These are phyloP conservation scores for Eustalomyia histrio DNA, from an alignment of 2,888 invertebrate species.

Conservation along the genomic window DNA sequence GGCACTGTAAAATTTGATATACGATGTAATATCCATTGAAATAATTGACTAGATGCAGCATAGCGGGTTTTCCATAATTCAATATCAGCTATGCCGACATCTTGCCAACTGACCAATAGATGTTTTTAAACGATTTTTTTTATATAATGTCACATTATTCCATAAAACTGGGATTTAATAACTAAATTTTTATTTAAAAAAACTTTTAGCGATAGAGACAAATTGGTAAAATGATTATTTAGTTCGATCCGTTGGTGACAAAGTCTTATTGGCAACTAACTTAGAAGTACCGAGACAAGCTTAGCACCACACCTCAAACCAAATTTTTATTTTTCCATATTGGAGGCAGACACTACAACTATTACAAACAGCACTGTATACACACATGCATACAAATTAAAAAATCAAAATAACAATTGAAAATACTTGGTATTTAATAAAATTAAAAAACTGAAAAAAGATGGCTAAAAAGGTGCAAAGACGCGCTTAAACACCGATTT, in stretches of 20 bases:
- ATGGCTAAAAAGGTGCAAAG: constrained; percentile 55
- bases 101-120: constrained; percentile 80
- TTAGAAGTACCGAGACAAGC: constrained; percentile 72
- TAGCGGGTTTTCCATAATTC: constrained; percentile 74
- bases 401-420: constrained; percentile 58
- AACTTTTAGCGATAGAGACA: not conserved
- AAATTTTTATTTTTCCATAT: constrained; percentile 65
- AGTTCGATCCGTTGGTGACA: constrained; percentile 73
- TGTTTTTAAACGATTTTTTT: constrained; percentile 12
- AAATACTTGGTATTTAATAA: constrained; percentile 58
- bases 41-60: constrained; percentile 80
- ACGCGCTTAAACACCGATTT: constrained; percentile 38
- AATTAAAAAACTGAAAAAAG: constrained; percentile 42
- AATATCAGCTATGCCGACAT: constrained; percentile 80
- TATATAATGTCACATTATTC: too few species aligned
- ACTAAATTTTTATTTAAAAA: too few species aligned
- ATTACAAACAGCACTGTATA: constrained; percentile 13
- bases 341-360: constrained; percentile 61
- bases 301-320: constrained; percentile 78
- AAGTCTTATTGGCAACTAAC: constrained; percentile 79
- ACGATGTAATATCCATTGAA: constrained; percentile 75
- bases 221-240: constrained; percentile 59
- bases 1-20: too few species aligned
- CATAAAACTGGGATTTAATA: constrained; percentile 5
- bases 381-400: constrained; percentile 14